A percentile compares a stretch with the other conserved stretches of the same genome.
phyloP scores from a whole-genome alignment of 1,140 invertebrate genomes.

The Ceratosolen solmsi region DNA sequence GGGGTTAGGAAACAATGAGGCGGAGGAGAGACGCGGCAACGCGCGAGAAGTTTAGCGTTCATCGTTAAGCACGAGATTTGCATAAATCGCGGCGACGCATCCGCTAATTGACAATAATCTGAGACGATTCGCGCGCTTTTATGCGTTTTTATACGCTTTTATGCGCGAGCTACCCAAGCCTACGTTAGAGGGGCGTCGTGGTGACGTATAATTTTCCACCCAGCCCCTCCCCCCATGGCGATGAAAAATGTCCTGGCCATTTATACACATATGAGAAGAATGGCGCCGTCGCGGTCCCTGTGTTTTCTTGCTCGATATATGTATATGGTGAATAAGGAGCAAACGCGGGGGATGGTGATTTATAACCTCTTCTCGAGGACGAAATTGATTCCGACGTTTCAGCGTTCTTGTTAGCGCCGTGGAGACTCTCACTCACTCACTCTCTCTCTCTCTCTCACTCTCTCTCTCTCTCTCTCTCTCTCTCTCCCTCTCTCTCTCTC shows the following conservation, averaged over 20 bases:
- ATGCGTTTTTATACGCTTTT: too few relatives aligned
- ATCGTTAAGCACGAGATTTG: background rate
- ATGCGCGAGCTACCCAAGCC: background rate
- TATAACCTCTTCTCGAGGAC: slow-evolving; percentile 30
- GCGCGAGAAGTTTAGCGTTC: background rate
- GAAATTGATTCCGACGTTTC: slow-evolving; percentile 47
- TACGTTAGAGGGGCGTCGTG: background rate
- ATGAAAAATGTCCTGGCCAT: slow-evolving; percentile 21
- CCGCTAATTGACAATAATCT: slow-evolving; percentile 15
- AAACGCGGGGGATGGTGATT: slow-evolving; percentile 28
- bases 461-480: too few relatives aligned
- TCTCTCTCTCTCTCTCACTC: background rate
- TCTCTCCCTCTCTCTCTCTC: too few relatives aligned
- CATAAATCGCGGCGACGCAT: background rate
- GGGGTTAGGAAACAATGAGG: background rate
- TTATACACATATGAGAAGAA: slow-evolving; percentile 28
- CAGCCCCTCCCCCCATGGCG: too few relatives aligned
- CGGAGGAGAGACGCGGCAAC: background rate
- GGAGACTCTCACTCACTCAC: slow-evolving; percentile 9
- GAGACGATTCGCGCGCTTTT: background rate
- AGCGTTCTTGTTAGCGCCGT: slow-evolving; percentile 33
- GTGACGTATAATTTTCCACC: background rate
- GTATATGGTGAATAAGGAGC: background rate
- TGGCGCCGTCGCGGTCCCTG: background rate
- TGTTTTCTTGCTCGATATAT: background rate